Base-by-base conservation (phyloP, 2,113 vertebrate genomes). In the Chauna torquata region DNA sequence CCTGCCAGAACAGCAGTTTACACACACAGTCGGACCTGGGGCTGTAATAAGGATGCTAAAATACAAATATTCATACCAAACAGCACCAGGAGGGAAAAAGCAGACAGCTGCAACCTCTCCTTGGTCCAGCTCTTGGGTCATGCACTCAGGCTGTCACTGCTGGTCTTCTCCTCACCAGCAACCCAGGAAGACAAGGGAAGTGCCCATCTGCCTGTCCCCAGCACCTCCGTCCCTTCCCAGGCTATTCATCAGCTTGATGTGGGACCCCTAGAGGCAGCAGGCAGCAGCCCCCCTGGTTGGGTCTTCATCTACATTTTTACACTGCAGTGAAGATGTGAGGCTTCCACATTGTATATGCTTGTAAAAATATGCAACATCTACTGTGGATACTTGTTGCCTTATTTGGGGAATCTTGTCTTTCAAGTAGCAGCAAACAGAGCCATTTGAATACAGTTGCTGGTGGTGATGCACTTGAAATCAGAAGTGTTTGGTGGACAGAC, bases 321-420 rank as follows among this genome's bases (percentile, higher is more conserved):
- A 11, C 45, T 45, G 27, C 54, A 54, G 59, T 25, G 49, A 30
- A 82, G 72, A 36, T 62, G 76, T 65, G 40, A 38, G 16, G 32
- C 23, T 30, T 88, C 27, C 0, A 14, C 54, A 34, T 24, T 76
- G 62, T 69, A 68, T 57, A 58, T 68, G 30, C 80, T 93, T 55
- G 1, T 88, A 25, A 94, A 93, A 94, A 72, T 85, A 84, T 85
- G 55, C 71, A 58, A n/a, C 50, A 71, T 91, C 65, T 47, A 78
- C 57, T 71, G 47, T 82, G 86, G 93, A 59, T 92, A 91, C 94
- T 95, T 92, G 71, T 62, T 92, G 70, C 81, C 80, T 84, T 74
- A 82, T 87, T 91, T 93, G 24, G 75, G 59, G 54, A 89, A 68
- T 59, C 91, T 92, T 87, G 44, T 85, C 81, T 91, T 74, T 91